Percentiles rank a stretch among this genome's conserved stretches.
These are phyloP conservation scores for Tanypteryx hageni DNA, from an alignment of 2,888 invertebrate species.

Conservation along the genomic window DNA sequence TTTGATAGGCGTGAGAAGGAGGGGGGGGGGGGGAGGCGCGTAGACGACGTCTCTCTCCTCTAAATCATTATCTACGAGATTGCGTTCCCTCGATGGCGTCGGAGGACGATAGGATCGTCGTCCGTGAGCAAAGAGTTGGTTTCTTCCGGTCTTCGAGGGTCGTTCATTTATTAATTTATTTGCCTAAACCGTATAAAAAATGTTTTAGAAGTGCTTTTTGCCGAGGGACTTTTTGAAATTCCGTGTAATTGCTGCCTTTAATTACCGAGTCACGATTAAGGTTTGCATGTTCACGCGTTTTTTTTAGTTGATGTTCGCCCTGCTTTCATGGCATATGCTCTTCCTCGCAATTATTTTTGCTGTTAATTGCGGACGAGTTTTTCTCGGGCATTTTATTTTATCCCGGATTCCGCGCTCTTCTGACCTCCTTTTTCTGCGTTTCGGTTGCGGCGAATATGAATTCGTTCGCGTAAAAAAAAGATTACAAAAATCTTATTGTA, in stretches of 20 bases:
- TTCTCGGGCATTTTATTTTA: background rate
- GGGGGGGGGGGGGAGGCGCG: background rate
- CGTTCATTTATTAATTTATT: constrained; percentile 3
- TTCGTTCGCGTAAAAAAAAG: background rate
- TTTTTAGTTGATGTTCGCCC: constrained; percentile 56
- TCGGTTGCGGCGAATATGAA: background rate
- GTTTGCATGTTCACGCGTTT: constrained; percentile 53
- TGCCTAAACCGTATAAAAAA: background rate
- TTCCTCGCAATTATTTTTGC: constrained; percentile 62
- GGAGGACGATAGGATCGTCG: background rate
- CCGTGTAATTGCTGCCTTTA: constrained; percentile 63
- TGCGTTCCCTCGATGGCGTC: background rate
- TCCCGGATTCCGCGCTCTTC: constrained; percentile 30
- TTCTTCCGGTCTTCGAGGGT: background rate
- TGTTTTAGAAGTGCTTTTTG: background rate
- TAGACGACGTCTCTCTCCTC: background rate
- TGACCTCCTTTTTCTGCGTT: constrained; percentile 48
- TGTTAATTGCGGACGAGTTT: constrained; percentile 59
- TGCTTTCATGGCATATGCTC: constrained; percentile 57
- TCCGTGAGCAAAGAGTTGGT: background rate
- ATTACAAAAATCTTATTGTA: background rate
- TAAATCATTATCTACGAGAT: background rate
- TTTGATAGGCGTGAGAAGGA: background rate
- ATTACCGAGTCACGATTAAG: constrained; percentile 58
- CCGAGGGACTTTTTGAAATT: constrained; percentile 50